Evolutionary conservation across 2,888 invertebrate genomes (phyloP), one percentile per base, ranked within the genome.

Genomic region (Slavum lentiscoides): DNA sequence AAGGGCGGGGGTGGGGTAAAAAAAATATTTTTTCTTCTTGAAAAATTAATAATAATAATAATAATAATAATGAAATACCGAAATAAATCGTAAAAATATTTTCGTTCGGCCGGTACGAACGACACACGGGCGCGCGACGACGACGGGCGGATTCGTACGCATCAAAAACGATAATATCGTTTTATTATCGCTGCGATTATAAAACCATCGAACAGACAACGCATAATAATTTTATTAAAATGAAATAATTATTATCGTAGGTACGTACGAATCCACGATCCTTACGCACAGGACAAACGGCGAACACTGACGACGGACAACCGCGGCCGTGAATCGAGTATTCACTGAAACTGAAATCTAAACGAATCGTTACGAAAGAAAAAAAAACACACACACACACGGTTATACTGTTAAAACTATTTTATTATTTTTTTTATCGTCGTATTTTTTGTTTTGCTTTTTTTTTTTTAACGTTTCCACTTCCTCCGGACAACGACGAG

Each of bases 381-480:
- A 43, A 55, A 59, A 53, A 66, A 53, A 58, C 23, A 23, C 58
- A 19, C 58, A 39, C 13, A n/a, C 43, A 43, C 43, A 9, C 49
- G 11, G 11, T 13, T 13, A 13, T 11, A 49, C 9, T n/a, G 43
- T 43, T 58, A 49, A 49, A 49, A 49, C 49, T 49, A 13, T 49
- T 13, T 49, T 49, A 49, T 13, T 13, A 13, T 49, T 49, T 13
- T 30, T 49, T 49, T 49, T 13, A 49, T 13, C 49, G 13, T 1
- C 11, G 15, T 9, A 3, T 13, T 49, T 49, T 13, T 49, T 13
- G 2, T 49, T 59, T 49, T 67, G 49, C 1, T 49, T 49, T 49
- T 9, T 49, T 49, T 49, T 11, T 49, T 59, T 49, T 67, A 68
- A 59, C 58, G 68, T 76, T 68, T 49, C 75, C 75, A 76, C 75